Evolutionary conservation across 2,888 invertebrate genomes (phyloP), one percentile per base, ranked within the genome.

Genomic region (Therioaphis trifolii): DNA sequence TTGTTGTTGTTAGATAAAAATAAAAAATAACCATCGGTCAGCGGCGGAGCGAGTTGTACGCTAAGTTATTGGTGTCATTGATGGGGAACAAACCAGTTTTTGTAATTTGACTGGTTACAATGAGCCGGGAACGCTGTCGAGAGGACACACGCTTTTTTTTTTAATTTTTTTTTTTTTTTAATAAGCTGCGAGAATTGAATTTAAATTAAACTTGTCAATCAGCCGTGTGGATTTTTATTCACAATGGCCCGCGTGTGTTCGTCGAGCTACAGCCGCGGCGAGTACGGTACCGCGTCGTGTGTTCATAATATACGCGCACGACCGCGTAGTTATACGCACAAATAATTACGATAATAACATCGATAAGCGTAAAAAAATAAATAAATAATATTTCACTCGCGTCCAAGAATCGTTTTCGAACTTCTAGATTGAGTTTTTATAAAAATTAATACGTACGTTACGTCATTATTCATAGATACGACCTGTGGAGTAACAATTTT

Each of bases 11-110:
- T 49, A 27, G 43, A 21, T 21, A n/a, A 68, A 35, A 35, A 61
- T 61, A 61, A 35, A 43, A 61, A 75, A 75, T 29, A 52, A 68
- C 46, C 21, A 52, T 40, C 24, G n/a, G n/a, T 43, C 49, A n/a
- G n/a, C 29, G 71, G 71, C 71, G 21, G 49, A 66, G 18, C 66
- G 21, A 63, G 66, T 68, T 49, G 46, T 61, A 72, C 3, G 35
- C 24, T 74, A 82, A 82, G 63, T 82, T 82, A 82, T 82, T 52
- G 69, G 46, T 74, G 82, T 82, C 82, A 63, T 63, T 74, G 82
- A 82, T 63, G 49, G n/a, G 29, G 52, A 61, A 14, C 27, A 63
- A 82, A 74, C 74, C 82, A 82, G 82, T 82, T 82, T n/a, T 82
- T 15, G 74, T 72, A 35, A 72, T 72, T 80, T 49, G 15, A 72